Conservation (phyloP, 2,888 invertebrate species). For the Philereme vetulata region DNA sequence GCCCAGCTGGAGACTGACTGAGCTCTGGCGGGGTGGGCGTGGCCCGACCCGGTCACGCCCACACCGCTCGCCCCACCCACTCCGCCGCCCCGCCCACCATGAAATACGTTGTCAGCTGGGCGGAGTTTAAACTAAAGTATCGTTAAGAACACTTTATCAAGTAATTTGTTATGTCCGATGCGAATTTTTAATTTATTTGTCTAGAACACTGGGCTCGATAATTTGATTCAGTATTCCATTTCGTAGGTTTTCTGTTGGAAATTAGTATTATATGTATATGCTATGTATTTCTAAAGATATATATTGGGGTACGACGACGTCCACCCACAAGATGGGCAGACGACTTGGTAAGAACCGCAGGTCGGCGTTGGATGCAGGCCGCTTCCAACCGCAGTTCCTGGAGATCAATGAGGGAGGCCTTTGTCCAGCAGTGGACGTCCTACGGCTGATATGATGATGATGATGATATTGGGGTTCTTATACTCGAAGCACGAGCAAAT, state of each 20-base stretch:
- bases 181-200: slow-evolving; percentile 72
- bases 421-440: no score
- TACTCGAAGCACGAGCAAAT: no score
- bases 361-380: no score
- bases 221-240: slow-evolving; percentile 17
- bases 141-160: slow-evolving; percentile 81
- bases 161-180: slow-evolving; percentile 79
- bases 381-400: no score
- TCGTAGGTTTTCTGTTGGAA: slow-evolving; percentile 7
- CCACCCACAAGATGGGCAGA: no score
- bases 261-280: no score
- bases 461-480: no score
- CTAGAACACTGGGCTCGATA: slow-evolving; percentile 37
- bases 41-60: slow-evolving; percentile 49
- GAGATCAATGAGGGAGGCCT: no score
- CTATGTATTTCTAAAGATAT: no score
- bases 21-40: slow-evolving; percentile 67
- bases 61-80: slow-evolving; percentile 56
- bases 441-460: no score
- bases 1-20: slow-evolving; percentile 74
- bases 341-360: no score
- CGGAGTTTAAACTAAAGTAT: slow-evolving; percentile 67
- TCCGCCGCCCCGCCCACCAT: slow-evolving; percentile 54
- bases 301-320: no score
- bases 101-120: slow-evolving; percentile 78